Evolutionary conservation across 2,888 invertebrate genomes (phyloP).

Genomic region (Oasisia sp.): DNA sequence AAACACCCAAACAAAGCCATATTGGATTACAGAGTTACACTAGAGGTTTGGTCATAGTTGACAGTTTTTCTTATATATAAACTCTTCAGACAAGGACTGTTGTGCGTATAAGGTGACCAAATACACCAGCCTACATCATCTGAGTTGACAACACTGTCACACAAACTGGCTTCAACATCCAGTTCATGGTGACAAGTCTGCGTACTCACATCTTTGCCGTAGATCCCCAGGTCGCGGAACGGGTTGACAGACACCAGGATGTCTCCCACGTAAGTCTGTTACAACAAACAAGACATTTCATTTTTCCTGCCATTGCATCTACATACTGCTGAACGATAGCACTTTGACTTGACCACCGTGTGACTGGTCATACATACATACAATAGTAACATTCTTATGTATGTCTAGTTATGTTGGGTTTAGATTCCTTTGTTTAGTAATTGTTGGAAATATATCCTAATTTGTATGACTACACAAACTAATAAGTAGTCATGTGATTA

Average conservation of each 20-base stretch:
- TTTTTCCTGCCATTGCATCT: not conserved
- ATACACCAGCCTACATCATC: not conserved
- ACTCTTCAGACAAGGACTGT: not conserved
- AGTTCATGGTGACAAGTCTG: not conserved
- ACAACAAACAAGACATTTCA: constrained; percentile 25
- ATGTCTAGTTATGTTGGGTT: not conserved
- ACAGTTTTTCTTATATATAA: not conserved
- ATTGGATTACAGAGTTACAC: too few relatives aligned
- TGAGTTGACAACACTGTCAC: not conserved
- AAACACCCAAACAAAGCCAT: too few relatives aligned
- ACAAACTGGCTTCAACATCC: not conserved
- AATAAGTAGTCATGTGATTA: too few relatives aligned
- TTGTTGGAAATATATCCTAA: too few relatives aligned
- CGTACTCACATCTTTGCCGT: constrained; percentile 34
- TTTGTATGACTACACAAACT: too few relatives aligned
- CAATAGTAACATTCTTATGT: not conserved
- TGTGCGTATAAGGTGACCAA: not conserved
- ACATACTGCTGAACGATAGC: not conserved
- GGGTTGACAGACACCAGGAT: constrained; percentile 45
- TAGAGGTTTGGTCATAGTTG: not conserved
- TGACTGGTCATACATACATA: not conserved
- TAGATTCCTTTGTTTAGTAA: not conserved
- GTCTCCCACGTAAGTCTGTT: constrained; percentile 46
- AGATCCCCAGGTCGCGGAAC: constrained; percentile 40
- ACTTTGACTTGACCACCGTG: not conserved